Evolutionary conservation across 2,797 vertebrate genomes (phyloP), one percentile per base, ranked within the genome.

Genomic region (Rhadinocentrus ornatus): DNA sequence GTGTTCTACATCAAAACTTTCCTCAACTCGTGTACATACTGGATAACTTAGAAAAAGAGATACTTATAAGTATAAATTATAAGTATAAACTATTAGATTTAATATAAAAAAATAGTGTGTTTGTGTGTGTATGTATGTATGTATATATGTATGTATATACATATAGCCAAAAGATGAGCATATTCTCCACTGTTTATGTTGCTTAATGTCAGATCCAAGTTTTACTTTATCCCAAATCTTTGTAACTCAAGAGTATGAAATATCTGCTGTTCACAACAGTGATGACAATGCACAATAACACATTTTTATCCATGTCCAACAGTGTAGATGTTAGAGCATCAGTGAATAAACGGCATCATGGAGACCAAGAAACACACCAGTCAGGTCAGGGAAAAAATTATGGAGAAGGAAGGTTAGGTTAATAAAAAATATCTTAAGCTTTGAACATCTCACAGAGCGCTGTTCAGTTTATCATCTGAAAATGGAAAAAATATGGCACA

Each of bases 331-430:
- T 46, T 34, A 27, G 16, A 67, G 32, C 3, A 66, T 66, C 46
- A 31, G 26, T 44, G 59, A 61, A 31, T 11, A 44, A 61, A 48
- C 16, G 48, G 4, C n/a, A 20, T 58, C 32, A 68, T 27, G 22
- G 35, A 59, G 18, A 34, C 41, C 44, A 50, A n/a, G 11, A 6
- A 68, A 52, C 44, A 60, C 29, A 62, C 31, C 41, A 62, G 26
- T 18, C 13, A 61, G 20, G 20, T 60, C 46, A 59, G 12, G 32
- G 7, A 39, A 39, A 60, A 59, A 48, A 3, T 58, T 41, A 13
- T 41, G 35, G 27, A 35, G 35, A 53, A 61, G 27, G 20, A 18
- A 26, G 20, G 6, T 8, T 20, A 3, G 18, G 16, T 44, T 3
- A 4, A 18, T 6, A 41, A 41, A 44, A 35, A 9, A 61, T 29